Evolutionary conservation across 2,888 invertebrate genomes (phyloP).

Genomic region (Crepidodera aurea): DNA sequence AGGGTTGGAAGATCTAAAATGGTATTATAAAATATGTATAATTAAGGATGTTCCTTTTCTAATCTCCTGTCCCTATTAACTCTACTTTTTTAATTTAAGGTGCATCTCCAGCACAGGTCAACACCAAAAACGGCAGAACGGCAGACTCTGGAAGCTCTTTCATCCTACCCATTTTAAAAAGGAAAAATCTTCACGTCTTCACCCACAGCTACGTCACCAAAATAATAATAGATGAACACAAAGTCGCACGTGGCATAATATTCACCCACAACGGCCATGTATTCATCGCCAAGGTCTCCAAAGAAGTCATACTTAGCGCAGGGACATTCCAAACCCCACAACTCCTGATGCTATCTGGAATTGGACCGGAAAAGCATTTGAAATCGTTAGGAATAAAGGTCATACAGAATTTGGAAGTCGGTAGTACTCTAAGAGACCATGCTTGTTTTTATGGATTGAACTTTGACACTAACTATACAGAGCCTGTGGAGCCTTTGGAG

Average conservation of each 20-base stretch:
- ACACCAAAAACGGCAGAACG: conserved; percentile 72
- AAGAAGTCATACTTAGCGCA: conserved; percentile 79
- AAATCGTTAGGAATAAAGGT: conserved; percentile 67
- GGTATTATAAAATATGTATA: too few relatives aligned
- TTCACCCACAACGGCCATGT: conserved; percentile 68
- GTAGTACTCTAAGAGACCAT: conserved; percentile 80
- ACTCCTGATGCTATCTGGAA: conserved; percentile 81
- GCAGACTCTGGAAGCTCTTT: conserved; percentile 81
- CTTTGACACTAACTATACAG: conserved; percentile 72
- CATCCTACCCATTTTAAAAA: conserved; percentile 69
- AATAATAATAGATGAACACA: conserved; percentile 68
- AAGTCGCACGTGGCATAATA: conserved; percentile 71
- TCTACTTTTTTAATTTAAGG: conserved; percentile 61
- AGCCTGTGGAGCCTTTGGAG: conserved; percentile 27
- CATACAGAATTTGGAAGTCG: conserved; percentile 74
- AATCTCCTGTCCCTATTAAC: too few relatives aligned
- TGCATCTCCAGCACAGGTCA: conserved; percentile 73
- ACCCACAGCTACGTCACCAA: conserved; percentile 71
- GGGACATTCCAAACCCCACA: conserved; percentile 85
- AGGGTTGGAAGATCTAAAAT: too few relatives aligned
- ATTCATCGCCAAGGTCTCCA: conserved; percentile 67
- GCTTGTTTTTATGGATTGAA: conserved; percentile 74
- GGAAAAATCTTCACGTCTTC: conserved; percentile 74
- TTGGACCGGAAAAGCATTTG: conserved; percentile 73
- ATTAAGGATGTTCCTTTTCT: too few relatives aligned